Conservation (phyloP, 92 coral and sea anemone species). For the Zoanthus sociatus region DNA sequence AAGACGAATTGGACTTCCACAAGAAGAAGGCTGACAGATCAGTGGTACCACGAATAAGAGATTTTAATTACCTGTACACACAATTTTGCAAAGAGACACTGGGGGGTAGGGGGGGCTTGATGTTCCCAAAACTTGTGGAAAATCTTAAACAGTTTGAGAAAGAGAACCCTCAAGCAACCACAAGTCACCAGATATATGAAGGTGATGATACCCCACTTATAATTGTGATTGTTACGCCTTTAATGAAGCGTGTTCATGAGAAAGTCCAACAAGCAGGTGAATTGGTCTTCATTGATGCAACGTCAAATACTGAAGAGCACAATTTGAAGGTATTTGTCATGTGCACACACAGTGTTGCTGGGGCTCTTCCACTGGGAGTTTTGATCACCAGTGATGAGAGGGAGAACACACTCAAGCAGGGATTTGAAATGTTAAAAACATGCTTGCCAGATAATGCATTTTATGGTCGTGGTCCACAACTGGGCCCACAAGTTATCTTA, state of each 20-base stretch:
- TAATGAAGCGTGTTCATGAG: conserved; percentile 73
- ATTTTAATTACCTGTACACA: conserved; percentile 63
- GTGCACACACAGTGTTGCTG: conserved; percentile 76
- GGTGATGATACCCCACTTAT: conserved; percentile 73
- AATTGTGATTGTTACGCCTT: conserved; percentile 58
- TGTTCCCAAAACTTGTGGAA: conserved; percentile 40
- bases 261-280: conserved; percentile 67
- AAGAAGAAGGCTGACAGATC: conserved; percentile 78
- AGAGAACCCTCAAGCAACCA: conserved; percentile 61
- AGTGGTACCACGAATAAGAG: conserved; percentile 71
- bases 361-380: conserved; percentile 71
- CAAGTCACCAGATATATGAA: conserved; percentile 68
- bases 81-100: conserved; percentile 67
- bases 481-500: conserved; percentile 54
- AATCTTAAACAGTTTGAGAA: conserved; percentile 39
- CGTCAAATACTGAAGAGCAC: conserved; percentile 71
- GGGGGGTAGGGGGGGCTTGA: conserved; percentile 57
- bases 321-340: conserved; percentile 66
- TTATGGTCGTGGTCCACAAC: conserved; percentile 66
- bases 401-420: conserved; percentile 64
- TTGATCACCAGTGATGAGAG: conserved; percentile 72
- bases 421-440: conserved; percentile 59
- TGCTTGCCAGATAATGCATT: conserved; percentile 69
- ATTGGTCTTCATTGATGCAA: conserved; percentile 71
- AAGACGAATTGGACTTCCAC: conserved; percentile 63